Base-by-base conservation (phyloP, 2,888 invertebrate species). In the Chloroclysta siterata region DNA sequence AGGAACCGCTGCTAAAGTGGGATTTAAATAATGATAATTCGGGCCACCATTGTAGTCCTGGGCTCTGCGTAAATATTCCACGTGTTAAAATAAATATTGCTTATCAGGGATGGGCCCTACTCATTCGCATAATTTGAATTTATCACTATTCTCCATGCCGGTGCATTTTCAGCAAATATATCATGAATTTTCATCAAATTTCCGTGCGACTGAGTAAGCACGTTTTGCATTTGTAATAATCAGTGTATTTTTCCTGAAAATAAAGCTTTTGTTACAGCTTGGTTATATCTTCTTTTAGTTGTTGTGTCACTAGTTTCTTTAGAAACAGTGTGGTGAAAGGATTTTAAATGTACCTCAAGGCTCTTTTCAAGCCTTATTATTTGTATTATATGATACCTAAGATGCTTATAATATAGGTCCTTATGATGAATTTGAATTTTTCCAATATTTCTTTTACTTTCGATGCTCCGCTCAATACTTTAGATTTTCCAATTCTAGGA, bases 91-190 rank as follows among this genome's bases (percentile, higher is more conserved):
- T 60, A 64, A n/a, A 63, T 63, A 68, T 53, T 51, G 28, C 44
- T 51, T 64, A 59, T 61, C 52, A 56, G 4, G 56, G 33, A 63
- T 55, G 55, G 63, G 60, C 60, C 47, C 47, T 53, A 53, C 48
- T 55, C 50, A 55, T 63, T 52, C 60, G 60, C 46, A 29, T 68
- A 66, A 68, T 69, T 68, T 70, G 50, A 70, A 70, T 70, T 69
- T 66, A 70, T 65, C 59, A 48, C 53, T 41, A 47, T 69, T 60
- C 50, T 63, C 60, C 60, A 48, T 55, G 47, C 46, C 54, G 33
- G 62, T 60, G 64, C 60, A 60, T 59, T 68, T 64, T 60, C 13
- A 41, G 47, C 50, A 46, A 50, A 66, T 64, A 66, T 60, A 60
- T 69, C 66, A 62, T 54, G 62, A 54, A 46, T 60, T 69, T 61